A percentile compares a stretch with the other conserved stretches of the same genome.
These are phyloP conservation scores for Panagrolaimus sp. DNA, from an alignment of 1,140 invertebrate genomes.

Conservation along the genomic window DNA sequence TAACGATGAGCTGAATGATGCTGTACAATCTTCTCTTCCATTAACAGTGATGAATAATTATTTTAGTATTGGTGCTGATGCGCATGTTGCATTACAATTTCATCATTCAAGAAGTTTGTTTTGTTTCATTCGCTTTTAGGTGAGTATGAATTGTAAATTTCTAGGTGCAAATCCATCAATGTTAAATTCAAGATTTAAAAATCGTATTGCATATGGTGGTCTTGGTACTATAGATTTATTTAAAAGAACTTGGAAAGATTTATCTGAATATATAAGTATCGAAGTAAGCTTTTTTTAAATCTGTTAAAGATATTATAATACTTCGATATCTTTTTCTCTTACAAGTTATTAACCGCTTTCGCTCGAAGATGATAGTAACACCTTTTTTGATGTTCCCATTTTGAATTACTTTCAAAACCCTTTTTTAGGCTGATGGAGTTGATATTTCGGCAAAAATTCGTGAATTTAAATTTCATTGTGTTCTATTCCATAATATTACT, in stretches of 20 bases:
- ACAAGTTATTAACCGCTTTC: no score
- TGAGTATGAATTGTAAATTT: no score
- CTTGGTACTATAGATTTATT: conserved; percentile 90
- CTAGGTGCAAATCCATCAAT: conserved; percentile 85
- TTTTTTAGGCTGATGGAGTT: conserved; percentile 77
- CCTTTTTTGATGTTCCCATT: no score
- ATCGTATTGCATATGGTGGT: conserved; percentile 96
- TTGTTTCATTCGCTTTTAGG: background rate
- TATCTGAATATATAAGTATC: conserved; percentile 47
- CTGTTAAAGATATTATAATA: no score
- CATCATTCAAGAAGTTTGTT: conserved; percentile 88
- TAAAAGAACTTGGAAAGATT: conserved; percentile 78
- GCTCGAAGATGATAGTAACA: no score
- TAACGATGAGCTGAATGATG: conserved; percentile 59
- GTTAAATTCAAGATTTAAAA: conserved; percentile 88
- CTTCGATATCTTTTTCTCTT: no score
- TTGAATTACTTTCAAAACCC: background rate
- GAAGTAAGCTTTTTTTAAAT: conserved; percentile 51
- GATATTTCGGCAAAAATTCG: conserved; percentile 83
- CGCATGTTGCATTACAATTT: conserved; percentile 93
- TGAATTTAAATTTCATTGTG: conserved; percentile 85
- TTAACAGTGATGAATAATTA: conserved; percentile 97
- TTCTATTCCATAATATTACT: conserved; percentile 89
- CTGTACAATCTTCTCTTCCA: conserved; percentile 65
- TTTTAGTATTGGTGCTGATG: conserved; percentile 93